Conservation (phyloP, 2,113 vertebrate species). For the Patagioenas fasciata region DNA sequence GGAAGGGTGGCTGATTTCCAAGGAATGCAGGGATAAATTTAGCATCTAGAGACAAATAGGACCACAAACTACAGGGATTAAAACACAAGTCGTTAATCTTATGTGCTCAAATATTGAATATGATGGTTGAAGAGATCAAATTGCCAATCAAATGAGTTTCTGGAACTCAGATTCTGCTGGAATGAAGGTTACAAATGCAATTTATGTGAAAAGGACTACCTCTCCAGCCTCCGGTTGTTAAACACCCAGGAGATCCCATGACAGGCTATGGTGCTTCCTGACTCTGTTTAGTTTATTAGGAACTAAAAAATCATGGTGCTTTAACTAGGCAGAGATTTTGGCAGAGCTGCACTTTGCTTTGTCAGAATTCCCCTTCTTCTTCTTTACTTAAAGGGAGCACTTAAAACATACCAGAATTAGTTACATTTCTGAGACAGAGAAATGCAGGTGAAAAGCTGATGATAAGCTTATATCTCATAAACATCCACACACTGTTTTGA, state of each 20-base stretch:
- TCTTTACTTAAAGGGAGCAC: not conserved
- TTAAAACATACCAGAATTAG: not conserved
- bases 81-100: not conserved
- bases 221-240: not conserved
- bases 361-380: not conserved
- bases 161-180: not conserved
- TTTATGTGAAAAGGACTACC: rapidly evolving
- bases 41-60: not conserved
- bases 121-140: not conserved
- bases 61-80: not conserved
- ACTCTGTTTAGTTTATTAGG: not conserved
- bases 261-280: not conserved
- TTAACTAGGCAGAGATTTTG: not conserved
- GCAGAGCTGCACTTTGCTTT: not conserved
- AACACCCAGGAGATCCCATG: not conserved
- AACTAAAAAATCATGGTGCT: not conserved
- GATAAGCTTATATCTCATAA: not conserved
- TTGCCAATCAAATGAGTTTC: not conserved
- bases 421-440: not conserved
- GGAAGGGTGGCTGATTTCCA: not conserved
- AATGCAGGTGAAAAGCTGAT: not conserved
- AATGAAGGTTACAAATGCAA: not conserved
- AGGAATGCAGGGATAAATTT: not conserved
- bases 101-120: not conserved
- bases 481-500: not conserved